Evolutionary conservation across 2,888 invertebrate genomes (phyloP).

Genomic region (Spilosoma lubricipeda): DNA sequence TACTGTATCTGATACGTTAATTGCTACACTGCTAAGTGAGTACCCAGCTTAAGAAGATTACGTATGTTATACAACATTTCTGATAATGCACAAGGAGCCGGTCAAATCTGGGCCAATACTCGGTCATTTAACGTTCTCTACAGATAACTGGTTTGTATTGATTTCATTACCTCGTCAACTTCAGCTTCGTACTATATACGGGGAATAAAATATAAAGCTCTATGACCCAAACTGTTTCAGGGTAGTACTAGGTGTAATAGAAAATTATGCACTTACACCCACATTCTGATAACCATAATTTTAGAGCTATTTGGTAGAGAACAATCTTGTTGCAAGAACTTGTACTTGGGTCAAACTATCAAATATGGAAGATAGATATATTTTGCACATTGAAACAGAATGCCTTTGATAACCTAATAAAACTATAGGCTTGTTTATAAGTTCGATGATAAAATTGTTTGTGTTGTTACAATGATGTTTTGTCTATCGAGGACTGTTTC

Average conservation of each 20-base stretch:
- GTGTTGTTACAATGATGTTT: neutral
- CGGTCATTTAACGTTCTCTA: conserved; percentile 54
- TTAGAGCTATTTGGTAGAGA: too few species aligned
- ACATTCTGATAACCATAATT: too few species aligned
- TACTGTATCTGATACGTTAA: too few species aligned
- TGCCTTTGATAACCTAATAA: neutral
- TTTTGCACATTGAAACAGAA: too few species aligned
- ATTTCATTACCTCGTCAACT: conserved; percentile 52
- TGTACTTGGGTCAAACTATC: too few species aligned
- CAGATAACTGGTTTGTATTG: conserved; percentile 57
- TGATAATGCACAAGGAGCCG: conserved; percentile 40
- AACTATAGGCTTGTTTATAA: neutral
- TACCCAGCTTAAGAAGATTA: conserved; percentile 16
- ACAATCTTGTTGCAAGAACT: too few species aligned
- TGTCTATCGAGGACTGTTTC: neutral
- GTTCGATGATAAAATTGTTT: neutral
- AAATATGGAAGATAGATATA: too few species aligned
- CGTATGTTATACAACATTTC: conserved; percentile 30
- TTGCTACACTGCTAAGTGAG: too few species aligned
- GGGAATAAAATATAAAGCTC: too few species aligned
- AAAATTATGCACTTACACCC: too few species aligned
- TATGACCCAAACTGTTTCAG: neutral
- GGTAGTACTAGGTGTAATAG: too few species aligned
- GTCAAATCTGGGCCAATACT: conserved; percentile 55
- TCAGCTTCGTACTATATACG: conserved; percentile 25